Evolutionary conservation across 2,113 vertebrate genomes (phyloP), one percentile per base, ranked within the genome.

Genomic region (Orientallactaga bullata): DNA sequence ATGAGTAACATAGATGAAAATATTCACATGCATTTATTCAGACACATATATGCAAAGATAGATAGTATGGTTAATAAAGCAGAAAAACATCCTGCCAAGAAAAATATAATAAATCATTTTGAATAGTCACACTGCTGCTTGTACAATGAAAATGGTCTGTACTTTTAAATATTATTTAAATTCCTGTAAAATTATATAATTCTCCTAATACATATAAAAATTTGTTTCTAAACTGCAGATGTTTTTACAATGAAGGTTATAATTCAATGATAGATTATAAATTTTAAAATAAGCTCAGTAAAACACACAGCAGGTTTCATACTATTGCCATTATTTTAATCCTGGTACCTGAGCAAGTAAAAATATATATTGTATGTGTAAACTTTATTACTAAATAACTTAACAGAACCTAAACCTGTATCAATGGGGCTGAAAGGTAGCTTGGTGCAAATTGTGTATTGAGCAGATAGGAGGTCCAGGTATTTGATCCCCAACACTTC

Each of bases 71-170:
- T 76, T 65, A 58, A n/a, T 66, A 39, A 42, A 90, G 61, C 32
- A 58, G 20, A 77, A 91, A 81, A 55, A 60, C 55, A 55, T 4
- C 61, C 47, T 73, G 9, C 72, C 63, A 72, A 60, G 15, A 63
- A 88, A 83, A 61, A 58, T 16, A 58, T 13, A 51, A 83, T 68
- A 35, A 91, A 55, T 18, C 11, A 28, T 68, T 61, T 39, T 61
- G 63, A 30, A 37, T 79, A 51, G 39, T 69, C 28, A 85, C 28
- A 32, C 12, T 90, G 55, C 2, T 90, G 77, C 42, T 71, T 11
- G 7, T 92, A 12, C 51, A 83, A 79, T 86, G 94, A 58, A 83
- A 94, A 83, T 87, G 20, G 66, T 18, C 20, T 86, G 23, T 90
- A 90, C 20, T 83, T 61, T 47, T 47, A 86, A 66, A 32, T 72